A percentile compares a stretch with the other conserved stretches of the same genome.
These are phyloP conservation scores for Heteromyza rotundicornis DNA, from an alignment of 2,888 invertebrate genomes.

Conservation along the genomic window DNA sequence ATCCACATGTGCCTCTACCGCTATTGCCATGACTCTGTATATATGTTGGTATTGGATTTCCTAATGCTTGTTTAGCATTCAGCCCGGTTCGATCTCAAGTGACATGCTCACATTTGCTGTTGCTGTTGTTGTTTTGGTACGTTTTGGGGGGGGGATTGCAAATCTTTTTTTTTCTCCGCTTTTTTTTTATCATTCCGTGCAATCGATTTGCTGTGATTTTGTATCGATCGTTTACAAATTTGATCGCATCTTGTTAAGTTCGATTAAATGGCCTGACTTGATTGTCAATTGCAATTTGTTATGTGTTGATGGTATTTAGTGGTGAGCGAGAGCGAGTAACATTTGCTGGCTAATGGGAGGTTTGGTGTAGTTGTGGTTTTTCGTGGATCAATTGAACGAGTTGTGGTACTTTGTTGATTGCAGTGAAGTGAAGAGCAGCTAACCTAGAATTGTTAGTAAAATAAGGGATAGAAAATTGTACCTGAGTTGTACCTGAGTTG, in stretches of 20 bases:
- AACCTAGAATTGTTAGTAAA: too few relatives aligned
- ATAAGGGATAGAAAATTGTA: too few relatives aligned
- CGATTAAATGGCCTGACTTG: constrained; percentile 38
- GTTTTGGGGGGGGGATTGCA: constrained; percentile 16
- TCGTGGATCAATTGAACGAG: background rate
- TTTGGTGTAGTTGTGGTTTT: background rate
- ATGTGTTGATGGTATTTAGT: constrained; percentile 25
- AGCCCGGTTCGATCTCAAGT: constrained; percentile 19
- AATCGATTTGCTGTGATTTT: constrained; percentile 52
- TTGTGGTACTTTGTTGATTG: background rate
- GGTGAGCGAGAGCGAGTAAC: background rate
- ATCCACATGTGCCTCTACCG: constrained; percentile 38
- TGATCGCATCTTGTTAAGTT: constrained; percentile 54
- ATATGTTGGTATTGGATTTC: constrained; percentile 52
- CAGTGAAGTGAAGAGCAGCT: too few relatives aligned
- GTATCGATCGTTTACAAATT: constrained; percentile 53
- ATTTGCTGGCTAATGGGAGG: background rate
- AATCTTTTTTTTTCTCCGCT: too few relatives aligned
- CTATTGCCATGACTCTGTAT: too few relatives aligned
- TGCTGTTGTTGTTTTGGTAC: constrained; percentile 8
- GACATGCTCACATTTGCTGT: constrained; percentile 8
- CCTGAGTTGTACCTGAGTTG: background rate
- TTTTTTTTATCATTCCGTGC: constrained; percentile 52
- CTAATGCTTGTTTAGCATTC: constrained; percentile 55
- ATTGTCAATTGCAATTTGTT: constrained; percentile 61